Base-by-base conservation (phyloP, 2,797 vertebrate genomes). In the Sebastes kiyomatsui region DNA sequence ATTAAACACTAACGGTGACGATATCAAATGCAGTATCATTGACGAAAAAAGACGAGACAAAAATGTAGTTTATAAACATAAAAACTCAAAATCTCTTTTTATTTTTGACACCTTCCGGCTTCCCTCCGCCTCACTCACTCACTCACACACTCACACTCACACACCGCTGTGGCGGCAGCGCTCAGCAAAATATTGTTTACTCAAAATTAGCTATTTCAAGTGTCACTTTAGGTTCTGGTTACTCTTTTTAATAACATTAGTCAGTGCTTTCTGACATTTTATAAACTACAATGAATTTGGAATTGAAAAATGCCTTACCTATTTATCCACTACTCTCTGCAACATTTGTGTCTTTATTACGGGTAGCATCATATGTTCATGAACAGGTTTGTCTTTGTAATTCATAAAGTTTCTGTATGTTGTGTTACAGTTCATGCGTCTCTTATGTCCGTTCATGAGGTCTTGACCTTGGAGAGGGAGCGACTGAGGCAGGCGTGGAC, bases 381-480 rank as follows among this genome's bases (percentile, higher is more conserved):
- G 1, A 35, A 38, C 35, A 2, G 5, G 35, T 61, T 18, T 7
- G 18, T 33, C 11, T 30, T 28, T 61, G 18, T 59, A 38, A 35
- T 66, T 54, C 14, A 14, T 69, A 2, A 28, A 18, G 35, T 60
- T 18, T 76, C 16, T 86, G 10, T 23, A 0, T 67, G 2, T 42
- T 80, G 18, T 74, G 18, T 83, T 68, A 13, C 81, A 96, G 96
- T 96, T 28, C 92, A 95, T 20, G 1, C 75, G 0, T 89, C 95
- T 90, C 96, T 98, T 72, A 96, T 96, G 74, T 95, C 94, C 30
- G 86, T 97, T 8, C 95, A 98, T 72, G 97, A 97, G 67, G 95
- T 89, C 4, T 88, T 99, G 87, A 87, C 85, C 1, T 10, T 92
- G 7, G 97, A 98, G 92, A 89, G 95, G 9, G 95, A 97, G 22